phyloP scores from a whole-genome alignment of 2,888 invertebrate species.

The Sabatieria punctata region DNA sequence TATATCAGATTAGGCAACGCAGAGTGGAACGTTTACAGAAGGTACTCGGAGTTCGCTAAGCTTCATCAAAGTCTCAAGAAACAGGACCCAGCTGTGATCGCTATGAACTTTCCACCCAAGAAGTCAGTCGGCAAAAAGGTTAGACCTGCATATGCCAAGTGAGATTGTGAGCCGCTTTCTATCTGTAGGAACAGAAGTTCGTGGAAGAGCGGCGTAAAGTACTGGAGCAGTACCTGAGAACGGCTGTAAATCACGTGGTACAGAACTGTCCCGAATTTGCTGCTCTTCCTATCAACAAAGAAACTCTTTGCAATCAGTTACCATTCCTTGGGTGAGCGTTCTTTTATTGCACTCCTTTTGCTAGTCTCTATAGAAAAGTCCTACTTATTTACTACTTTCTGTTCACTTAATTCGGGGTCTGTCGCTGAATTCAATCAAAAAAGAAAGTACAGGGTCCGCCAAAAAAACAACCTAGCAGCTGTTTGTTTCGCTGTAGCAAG shows the following conservation, averaged over 20 bases:
- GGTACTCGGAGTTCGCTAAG: slow-evolving; percentile 78
- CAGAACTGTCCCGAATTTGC: slow-evolving; percentile 55
- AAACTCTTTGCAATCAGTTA: slow-evolving; percentile 56
- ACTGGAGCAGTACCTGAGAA: slow-evolving; percentile 66
- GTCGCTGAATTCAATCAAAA: too few species aligned
- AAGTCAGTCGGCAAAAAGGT: slow-evolving; percentile 82
- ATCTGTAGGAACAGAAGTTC: slow-evolving; percentile 39
- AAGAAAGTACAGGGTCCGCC: too few species aligned
- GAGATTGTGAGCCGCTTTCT: too few species aligned
- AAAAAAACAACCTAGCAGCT: too few species aligned
- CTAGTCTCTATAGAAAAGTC: slow-evolving; percentile 1
- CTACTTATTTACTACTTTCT: too few species aligned
- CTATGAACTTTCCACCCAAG: slow-evolving; percentile 82
- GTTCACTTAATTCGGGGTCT: too few species aligned
- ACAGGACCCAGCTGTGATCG: slow-evolving; percentile 52
- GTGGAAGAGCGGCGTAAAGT: slow-evolving; percentile 70
- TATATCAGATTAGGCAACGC: slow-evolving; percentile 63
- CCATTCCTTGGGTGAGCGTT: slow-evolving; percentile 52
- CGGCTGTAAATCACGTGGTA: slow-evolving; percentile 50
- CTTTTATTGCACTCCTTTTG: neutral
- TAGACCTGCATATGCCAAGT: too few species aligned
- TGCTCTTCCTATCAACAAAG: slow-evolving; percentile 50
- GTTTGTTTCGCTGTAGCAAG: too few species aligned
- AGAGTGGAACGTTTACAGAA: slow-evolving; percentile 86
- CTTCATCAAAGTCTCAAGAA: slow-evolving; percentile 67